Percentiles rank a stretch among this genome's conserved stretches.
phyloP scores from a whole-genome alignment of 2,888 invertebrate genomes.

The Rhamnusium bicolor region DNA sequence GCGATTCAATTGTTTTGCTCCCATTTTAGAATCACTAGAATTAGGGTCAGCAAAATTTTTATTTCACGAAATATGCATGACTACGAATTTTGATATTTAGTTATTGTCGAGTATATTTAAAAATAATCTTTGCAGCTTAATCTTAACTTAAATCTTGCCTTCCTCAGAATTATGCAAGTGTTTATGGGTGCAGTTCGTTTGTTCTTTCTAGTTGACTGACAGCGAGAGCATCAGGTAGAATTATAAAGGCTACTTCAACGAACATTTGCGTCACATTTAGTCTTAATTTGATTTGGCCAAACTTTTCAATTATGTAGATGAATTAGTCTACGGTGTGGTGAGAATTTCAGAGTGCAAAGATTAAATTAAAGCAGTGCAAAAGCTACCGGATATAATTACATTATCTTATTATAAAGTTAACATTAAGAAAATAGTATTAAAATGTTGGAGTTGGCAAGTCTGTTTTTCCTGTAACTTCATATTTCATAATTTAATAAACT shows the following conservation, averaged over 20 bases:
- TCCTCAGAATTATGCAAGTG: too few relatives aligned
- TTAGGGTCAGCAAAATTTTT: too few relatives aligned
- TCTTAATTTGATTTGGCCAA: slow-evolving; percentile 26
- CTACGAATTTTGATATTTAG: too few relatives aligned
- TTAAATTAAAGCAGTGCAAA: slow-evolving; percentile 30
- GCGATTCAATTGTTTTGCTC: too few relatives aligned
- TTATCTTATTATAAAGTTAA: slow-evolving; percentile 23
- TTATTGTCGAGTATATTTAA: too few relatives aligned
- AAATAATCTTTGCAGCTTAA: too few relatives aligned
- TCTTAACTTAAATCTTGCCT: too few relatives aligned
- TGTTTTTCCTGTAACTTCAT: slow-evolving; percentile 14
- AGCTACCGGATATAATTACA: slow-evolving; percentile 8
- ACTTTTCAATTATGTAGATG: slow-evolving; percentile 38
- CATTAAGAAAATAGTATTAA: slow-evolving; percentile 24
- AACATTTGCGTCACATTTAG: slow-evolving; percentile 28
- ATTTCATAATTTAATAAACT: neutral
- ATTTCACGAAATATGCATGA: too few relatives aligned
- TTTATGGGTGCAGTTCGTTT: neutral
- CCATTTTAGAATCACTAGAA: too few relatives aligned
- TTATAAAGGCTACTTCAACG: slow-evolving; percentile 16
- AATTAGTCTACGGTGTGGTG: slow-evolving; percentile 14
- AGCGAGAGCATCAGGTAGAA: neutral
- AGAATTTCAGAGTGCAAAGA: neutral
- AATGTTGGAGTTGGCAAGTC: slow-evolving; percentile 1
- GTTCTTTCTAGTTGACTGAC: neutral